Base-by-base conservation (phyloP, 2,113 vertebrate species). In the Blennius ocellaris region DNA sequence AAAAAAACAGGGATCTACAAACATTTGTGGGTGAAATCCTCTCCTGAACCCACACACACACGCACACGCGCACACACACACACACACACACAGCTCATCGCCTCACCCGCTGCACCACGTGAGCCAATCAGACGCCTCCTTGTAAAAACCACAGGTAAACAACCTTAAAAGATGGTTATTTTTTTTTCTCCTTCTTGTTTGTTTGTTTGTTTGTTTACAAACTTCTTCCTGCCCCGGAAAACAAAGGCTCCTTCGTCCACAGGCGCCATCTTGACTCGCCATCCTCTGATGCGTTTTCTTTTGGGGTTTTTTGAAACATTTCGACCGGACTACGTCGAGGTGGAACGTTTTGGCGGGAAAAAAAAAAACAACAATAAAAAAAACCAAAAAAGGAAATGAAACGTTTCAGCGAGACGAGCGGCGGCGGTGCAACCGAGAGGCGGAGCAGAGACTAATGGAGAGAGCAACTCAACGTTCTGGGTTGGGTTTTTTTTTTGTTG, bases 21-120 rank as follows among this genome's bases (percentile, higher is more conserved):
- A 75, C 52, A 83, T 45, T 53, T 56, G 80, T 74, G 80, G 80
- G 72, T 64, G 77, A 56, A 68, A 73, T 45, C 47, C 45, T 78
- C 51, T 71, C 60, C 56, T 36, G 54, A 57, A 67, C 73, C 48
- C 80, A 64, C 59, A 1, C 1, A 59, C 11, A 14, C 65, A 56
- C 21, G 4, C 21, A 30, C 21, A 30, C 21, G 4, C 21, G 4
- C 21, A 30, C 21, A 30, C 21, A 30, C 21, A 30, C 21, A 30
- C 21, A 30, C 21, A 30, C 21, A 30, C 21, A 30, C 21, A 30
- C 21, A 39, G 30, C 77, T 61, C 55, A 59, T 14, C 50, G 55
- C 53, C 70, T 80, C 74, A 66, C 47, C 67, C 69, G 67, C 56
- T 79, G 59, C 69, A 67, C 70, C 81, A 53, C 79, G 48, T 17